Base-by-base conservation (phyloP, 1,140 invertebrate genomes). In the Ganaspis sp. region DNA sequence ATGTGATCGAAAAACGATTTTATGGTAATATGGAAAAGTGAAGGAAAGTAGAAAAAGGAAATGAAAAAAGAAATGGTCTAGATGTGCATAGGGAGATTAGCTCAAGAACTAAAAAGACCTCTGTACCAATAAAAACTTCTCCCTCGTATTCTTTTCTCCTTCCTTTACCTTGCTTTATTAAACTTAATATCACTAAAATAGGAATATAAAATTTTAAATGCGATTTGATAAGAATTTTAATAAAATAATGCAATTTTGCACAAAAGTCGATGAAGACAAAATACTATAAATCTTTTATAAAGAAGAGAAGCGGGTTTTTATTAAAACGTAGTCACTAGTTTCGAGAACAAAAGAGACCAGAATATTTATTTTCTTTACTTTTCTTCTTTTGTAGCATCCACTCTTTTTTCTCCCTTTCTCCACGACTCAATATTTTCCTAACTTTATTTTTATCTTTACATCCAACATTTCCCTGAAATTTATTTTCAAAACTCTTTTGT, bases 321-420 rank as follows among this genome's bases (percentile, higher is more conserved):
- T n/a, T 64, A 29, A 64, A 64, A 64, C 4, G 6, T n/a, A 78
- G 70, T 74, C 70, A 75, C 77, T 34, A n/a, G 73, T 69, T 38
- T 54, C 5, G 54, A 58, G 70, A 74, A 78, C 77, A 69, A 78
- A 75, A 75, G 72, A 74, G 69, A 74, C 17, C 34, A 78, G 69
- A 71, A 69, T 72, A 78, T 72, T 74, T 74, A 45, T 74, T 77
- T 49, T 71, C 12, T 54, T 58, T 58, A 40, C 70, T 40, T 40
- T 69, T 72, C 53, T 42, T 78, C 19, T 26, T 37, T 40, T 34
- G 19, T 23, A 6, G 6, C 0, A 9, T 23, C 5, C 0, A 54
- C 19, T 26, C 9, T 54, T 54, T 53, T 54, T 40, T 12, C 9
- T 11, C 3, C 38, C 12, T 40, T 40, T 9, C 38, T 40, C 38